phyloP scores from a whole-genome alignment of 2,797 vertebrate species.

The Monodelphis domestica region DNA sequence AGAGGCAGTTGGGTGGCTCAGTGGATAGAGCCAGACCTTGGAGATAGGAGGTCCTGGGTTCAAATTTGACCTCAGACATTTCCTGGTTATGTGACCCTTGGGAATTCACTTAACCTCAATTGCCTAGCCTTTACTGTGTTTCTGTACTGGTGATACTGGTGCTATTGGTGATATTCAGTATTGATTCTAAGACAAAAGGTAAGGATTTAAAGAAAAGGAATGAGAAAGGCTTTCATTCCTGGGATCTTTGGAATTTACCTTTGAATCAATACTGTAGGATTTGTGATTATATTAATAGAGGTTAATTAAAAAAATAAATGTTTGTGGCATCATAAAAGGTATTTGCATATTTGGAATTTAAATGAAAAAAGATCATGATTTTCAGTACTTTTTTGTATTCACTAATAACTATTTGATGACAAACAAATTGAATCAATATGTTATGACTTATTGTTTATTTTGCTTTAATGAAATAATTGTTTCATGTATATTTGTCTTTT shows the following conservation, averaged over 20 bases:
- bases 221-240: neutral
- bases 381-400: neutral
- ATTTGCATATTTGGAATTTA: neutral
- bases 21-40: too few relatives aligned
- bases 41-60: too few relatives aligned
- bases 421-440: neutral
- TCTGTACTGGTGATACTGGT: too few relatives aligned
- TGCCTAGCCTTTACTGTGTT: too few relatives aligned
- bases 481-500: neutral
- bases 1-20: too few relatives aligned
- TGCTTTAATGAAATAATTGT: neutral
- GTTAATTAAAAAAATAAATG: neutral
- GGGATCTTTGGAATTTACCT: neutral
- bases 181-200: too few relatives aligned
- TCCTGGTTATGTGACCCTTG: too few relatives aligned
- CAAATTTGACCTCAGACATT: too few relatives aligned
- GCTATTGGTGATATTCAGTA: too few relatives aligned
- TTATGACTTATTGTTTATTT: neutral
- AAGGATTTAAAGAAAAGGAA: too few relatives aligned
- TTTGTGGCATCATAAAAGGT: neutral
- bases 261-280: neutral
- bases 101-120: too few relatives aligned
- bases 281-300: neutral
- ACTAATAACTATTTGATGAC: neutral
- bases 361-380: neutral